phyloP scores from a whole-genome alignment of 2,113 vertebrate genomes.

The Gadus chalcogrammus region DNA sequence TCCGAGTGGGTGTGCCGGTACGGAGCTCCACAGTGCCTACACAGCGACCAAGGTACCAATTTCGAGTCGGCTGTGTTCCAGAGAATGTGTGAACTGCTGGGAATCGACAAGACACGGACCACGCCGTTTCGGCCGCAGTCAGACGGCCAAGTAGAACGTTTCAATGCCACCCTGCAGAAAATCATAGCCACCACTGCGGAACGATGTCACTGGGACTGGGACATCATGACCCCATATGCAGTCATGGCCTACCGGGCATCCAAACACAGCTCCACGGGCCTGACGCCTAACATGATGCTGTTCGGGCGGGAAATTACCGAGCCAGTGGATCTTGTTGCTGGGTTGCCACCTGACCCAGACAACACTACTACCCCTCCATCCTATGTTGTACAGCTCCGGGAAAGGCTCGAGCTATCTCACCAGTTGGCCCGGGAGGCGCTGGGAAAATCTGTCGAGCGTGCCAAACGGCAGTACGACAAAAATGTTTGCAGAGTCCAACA shows the following conservation, averaged over 20 bases:
- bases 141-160: no score
- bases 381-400: neutral
- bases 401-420: conserved; percentile 12
- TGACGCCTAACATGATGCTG: conserved; percentile 5
- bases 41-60: no score
- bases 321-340: neutral
- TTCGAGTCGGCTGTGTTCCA: no score
- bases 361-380: neutral
- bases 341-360: neutral
- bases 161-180: no score
- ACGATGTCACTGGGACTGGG: no score
- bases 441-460: neutral
- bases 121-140: no score
- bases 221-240: neutral
- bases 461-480: conserved; percentile 10
- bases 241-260: conserved; percentile 14
- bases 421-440: neutral
- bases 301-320: neutral
- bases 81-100: no score
- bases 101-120: no score
- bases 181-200: no score
- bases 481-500: neutral
- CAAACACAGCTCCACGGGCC: conserved; percentile 16
- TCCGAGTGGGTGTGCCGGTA: no score
- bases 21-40: no score